Conservation (phyloP, 2,113 vertebrate species). For the Eolophus roseicapilla region DNA sequence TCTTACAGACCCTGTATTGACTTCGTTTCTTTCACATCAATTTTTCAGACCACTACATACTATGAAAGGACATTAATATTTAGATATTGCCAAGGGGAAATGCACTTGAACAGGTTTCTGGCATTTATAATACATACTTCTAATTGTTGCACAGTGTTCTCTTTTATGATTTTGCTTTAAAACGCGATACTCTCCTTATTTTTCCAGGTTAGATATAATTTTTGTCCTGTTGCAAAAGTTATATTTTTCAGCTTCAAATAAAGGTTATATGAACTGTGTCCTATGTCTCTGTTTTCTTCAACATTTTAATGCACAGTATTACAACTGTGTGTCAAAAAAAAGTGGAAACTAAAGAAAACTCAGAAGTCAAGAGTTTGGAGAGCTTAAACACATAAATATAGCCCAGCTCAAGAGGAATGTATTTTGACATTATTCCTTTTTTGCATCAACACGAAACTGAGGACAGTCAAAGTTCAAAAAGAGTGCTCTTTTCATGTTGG, state of each 20-base stretch:
- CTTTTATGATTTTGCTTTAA: background rate
- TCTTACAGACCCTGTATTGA: background rate
- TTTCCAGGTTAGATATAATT: background rate
- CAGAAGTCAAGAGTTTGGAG: background rate
- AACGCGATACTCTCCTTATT: background rate
- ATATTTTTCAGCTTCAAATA: background rate
- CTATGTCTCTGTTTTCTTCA: background rate
- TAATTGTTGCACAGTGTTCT: background rate
- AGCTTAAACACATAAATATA: background rate
- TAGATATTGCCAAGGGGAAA: background rate
- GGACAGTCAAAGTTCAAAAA: background rate
- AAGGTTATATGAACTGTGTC: background rate
- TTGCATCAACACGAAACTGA: background rate
- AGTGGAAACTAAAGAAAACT: background rate
- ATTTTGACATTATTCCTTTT: background rate
- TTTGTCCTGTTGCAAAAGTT: background rate
- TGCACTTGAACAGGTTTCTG: background rate
- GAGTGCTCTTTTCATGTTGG: background rate
- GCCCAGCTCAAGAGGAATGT: background rate
- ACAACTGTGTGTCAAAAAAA: background rate
- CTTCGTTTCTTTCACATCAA: background rate
- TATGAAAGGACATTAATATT: background rate
- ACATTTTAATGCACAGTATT: fast-evolving
- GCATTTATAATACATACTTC: background rate
- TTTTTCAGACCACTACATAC: background rate